Evolutionary conservation across 37 sponge, comb jelly and placozoan genomes (phyloP).

Genomic region (Cliona cf. orientalis): DNA sequence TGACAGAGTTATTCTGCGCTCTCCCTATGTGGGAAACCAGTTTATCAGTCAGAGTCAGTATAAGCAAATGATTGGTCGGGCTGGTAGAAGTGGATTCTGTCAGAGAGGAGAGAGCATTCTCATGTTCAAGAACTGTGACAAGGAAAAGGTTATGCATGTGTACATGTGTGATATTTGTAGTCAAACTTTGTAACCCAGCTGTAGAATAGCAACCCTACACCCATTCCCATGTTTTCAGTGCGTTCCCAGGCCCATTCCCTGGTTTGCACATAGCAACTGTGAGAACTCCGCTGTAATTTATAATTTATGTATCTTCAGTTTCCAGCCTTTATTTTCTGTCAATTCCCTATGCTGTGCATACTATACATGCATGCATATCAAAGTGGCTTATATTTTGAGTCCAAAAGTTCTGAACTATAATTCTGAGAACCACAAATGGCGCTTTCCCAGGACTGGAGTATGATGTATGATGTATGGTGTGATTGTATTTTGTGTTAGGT

Average conservation of each 20-base stretch:
- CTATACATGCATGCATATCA: too few relatives aligned
- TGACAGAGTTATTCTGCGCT: conserved; percentile 87
- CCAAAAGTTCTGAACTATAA: too few relatives aligned
- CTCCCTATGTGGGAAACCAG: conserved; percentile 82
- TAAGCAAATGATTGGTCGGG: conserved; percentile 96
- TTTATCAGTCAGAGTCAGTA: conserved; percentile 84
- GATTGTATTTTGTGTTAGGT: conserved; percentile 42
- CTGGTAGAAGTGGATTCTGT: conserved; percentile 91
- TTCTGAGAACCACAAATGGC: too few relatives aligned
- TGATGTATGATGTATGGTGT: too few relatives aligned
- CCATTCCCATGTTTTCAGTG: background rate
- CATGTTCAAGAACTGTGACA: conserved; percentile 55
- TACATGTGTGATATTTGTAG: background rate
- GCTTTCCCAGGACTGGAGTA: too few relatives aligned
- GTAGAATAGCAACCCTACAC: background rate
- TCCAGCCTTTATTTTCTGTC: too few relatives aligned
- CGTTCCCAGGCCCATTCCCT: background rate
- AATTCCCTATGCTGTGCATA: too few relatives aligned
- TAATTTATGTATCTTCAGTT: too few relatives aligned
- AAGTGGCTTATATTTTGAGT: too few relatives aligned
- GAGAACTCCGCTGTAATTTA: too few relatives aligned
- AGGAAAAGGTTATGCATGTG: conserved; percentile 45
- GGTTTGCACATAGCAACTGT: background rate
- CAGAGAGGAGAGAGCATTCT: conserved; percentile 84
- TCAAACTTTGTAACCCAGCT: background rate